Conservation (phyloP, 2,888 invertebrate genomes). For the Aplocera efformata region DNA sequence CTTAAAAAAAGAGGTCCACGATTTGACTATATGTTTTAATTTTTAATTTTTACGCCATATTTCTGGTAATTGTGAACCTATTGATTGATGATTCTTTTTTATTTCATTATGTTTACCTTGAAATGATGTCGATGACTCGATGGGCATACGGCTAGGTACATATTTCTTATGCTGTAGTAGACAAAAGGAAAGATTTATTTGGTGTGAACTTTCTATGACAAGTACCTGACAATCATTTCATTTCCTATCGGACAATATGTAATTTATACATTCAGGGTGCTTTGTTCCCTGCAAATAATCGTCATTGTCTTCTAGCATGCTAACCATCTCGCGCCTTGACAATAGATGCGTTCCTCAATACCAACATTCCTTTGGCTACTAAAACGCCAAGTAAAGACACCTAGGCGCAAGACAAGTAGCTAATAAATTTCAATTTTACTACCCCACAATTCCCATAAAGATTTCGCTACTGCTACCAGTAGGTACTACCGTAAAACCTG, state of each 20-base stretch:
- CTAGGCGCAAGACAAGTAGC: conserved; percentile 21
- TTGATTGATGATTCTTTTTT: too few relatives aligned
- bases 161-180: too few relatives aligned
- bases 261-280: conserved; percentile 16
- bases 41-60: too few relatives aligned
- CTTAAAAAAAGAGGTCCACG: too few relatives aligned
- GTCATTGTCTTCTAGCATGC: conserved; percentile 39
- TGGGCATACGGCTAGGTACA: too few relatives aligned
- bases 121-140: too few relatives aligned
- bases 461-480: conserved; percentile 45
- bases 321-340: conserved; percentile 15
- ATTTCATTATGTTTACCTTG: too few relatives aligned
- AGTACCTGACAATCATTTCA: conserved; percentile 2
- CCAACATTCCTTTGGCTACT: conserved; percentile 20
- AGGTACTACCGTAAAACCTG: conserved; percentile 56
- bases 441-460: conserved; percentile 41
- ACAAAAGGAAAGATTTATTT: too few relatives aligned
- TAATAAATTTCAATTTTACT: conserved; percentile 39
- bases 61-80: too few relatives aligned
- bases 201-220: too few relatives aligned
- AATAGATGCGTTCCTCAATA: conserved; percentile 25
- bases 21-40: too few relatives aligned
- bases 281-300: conserved; percentile 32
- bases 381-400: conserved; percentile 20
- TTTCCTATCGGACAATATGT: conserved; percentile 12